Evolutionary conservation across 37 sponge, comb jelly and placozoan species (phyloP).

Genomic region (Aplysina aerophoba): DNA sequence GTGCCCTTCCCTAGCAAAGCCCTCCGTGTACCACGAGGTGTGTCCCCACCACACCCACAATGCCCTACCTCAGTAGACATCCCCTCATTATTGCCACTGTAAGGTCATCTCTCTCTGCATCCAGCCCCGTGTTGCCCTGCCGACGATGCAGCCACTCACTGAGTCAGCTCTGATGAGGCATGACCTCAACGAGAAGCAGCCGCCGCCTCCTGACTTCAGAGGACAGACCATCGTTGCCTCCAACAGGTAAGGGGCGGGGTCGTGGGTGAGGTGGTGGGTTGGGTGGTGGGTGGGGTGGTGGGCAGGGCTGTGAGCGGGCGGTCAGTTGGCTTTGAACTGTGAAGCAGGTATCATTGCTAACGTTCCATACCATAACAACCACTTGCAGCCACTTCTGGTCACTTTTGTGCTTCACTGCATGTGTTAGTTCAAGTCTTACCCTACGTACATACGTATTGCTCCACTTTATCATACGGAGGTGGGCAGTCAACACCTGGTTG

Average conservation of each 20-base stretch:
- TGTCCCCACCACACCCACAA: background rate
- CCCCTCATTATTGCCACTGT: background rate
- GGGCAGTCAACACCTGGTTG: too few species aligned
- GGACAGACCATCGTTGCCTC: slow-evolving; percentile 35
- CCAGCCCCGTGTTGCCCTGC: slow-evolving; percentile 40
- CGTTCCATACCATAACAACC: too few species aligned
- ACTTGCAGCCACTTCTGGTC: background rate
- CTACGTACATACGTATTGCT: too few species aligned
- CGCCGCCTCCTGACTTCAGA: slow-evolving; percentile 23
- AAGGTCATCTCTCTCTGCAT: background rate
- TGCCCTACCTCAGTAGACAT: background rate
- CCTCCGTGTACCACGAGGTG: slow-evolving; percentile 77
- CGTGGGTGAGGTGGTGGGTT: background rate
- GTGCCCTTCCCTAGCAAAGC: slow-evolving; percentile 46
- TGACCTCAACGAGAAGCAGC: slow-evolving; percentile 44
- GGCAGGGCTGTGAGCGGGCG: too few species aligned
- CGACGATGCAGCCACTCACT: slow-evolving; percentile 50
- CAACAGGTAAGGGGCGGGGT: slow-evolving; percentile 40
- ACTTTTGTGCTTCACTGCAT: too few species aligned
- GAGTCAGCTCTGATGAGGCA: slow-evolving; percentile 60
- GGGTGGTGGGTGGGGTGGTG: background rate
- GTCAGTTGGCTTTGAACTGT: too few species aligned
- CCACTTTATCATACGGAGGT: too few species aligned
- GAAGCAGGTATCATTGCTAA: too few species aligned
- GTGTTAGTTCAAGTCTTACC: too few species aligned